These are phyloP conservation scores for Brachionus calyciflorus DNA, from an alignment of 1,140 invertebrate genomes.

Conservation along the genomic window DNA sequence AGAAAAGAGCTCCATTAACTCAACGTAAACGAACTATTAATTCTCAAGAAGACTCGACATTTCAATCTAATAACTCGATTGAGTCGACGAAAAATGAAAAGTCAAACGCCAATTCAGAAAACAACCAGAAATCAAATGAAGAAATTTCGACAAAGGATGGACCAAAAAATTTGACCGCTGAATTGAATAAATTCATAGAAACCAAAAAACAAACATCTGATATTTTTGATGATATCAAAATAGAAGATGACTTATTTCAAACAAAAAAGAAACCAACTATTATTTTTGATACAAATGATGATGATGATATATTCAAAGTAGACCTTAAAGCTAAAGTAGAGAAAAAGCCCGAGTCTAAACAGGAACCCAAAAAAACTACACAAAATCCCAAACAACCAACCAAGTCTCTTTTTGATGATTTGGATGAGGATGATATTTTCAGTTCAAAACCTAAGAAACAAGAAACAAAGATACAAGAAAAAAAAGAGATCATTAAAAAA, in stretches of 20 bases:
- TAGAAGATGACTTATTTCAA: background rate
- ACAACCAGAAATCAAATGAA: no score
- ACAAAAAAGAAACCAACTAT: background rate
- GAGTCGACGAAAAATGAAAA: no score
- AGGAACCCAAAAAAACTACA: background rate
- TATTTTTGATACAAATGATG: slow-evolving; percentile 11
- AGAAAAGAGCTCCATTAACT: slow-evolving; percentile 12
- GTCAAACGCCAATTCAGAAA: no score
- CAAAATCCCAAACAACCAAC: background rate
- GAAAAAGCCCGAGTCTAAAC: background rate
- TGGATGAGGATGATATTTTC: slow-evolving; percentile 9
- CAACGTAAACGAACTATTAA: slow-evolving; percentile 13
- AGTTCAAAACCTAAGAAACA: background rate
- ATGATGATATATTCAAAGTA: slow-evolving; percentile 33
- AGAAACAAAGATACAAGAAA: background rate
- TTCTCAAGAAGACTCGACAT: no score
- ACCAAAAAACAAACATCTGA: background rate
- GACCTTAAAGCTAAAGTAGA: background rate
- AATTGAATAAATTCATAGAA: no score
- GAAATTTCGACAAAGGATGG: no score
- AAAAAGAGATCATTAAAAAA: background rate
- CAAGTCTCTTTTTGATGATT: background rate
- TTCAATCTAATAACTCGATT: no score
- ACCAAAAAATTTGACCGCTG: no score
- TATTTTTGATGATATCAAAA: background rate